These are phyloP conservation scores for Drosophila borealis DNA, from an alignment of 2,888 invertebrate species.

Conservation along the genomic window DNA sequence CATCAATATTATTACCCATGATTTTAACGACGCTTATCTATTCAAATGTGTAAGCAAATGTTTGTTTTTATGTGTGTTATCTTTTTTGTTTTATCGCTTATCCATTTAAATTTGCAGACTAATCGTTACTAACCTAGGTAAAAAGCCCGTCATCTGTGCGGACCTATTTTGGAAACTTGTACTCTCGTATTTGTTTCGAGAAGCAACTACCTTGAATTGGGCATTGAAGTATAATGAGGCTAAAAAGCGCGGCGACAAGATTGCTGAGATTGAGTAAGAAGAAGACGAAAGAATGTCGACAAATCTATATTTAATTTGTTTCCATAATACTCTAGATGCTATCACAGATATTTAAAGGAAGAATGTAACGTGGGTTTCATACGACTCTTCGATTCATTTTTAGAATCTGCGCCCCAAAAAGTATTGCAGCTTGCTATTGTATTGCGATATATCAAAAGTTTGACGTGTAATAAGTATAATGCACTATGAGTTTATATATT, in stretches of 20 bases:
- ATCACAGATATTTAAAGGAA: conserved; percentile 53
- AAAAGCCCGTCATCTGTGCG: conserved; percentile 30
- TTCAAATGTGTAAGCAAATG: conserved; percentile 46
- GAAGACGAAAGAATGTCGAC: background rate
- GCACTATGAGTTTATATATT: background rate
- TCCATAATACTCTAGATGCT: conserved; percentile 37
- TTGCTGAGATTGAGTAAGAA: conserved; percentile 50
- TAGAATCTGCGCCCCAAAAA: conserved; percentile 65
- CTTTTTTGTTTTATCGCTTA: background rate
- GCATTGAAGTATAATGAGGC: conserved; percentile 49
- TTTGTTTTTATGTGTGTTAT: background rate
- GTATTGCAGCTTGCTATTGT: conserved; percentile 59
- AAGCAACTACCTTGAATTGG: conserved; percentile 46
- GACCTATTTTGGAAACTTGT: conserved; percentile 43
- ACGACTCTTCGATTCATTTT: conserved; percentile 61
- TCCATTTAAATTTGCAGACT: conserved; percentile 36
- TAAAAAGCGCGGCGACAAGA: conserved; percentile 34
- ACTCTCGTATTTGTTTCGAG: conserved; percentile 66
- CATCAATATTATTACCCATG: conserved; percentile 59
- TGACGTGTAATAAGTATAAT: conserved; percentile 52
- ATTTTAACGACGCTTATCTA: conserved; percentile 58
- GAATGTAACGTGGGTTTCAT: conserved; percentile 68
- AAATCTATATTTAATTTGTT: background rate
- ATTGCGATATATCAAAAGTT: conserved; percentile 25
- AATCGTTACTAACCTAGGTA: conserved; percentile 12